Evolutionary conservation across 2,888 invertebrate genomes (phyloP), one percentile per base, ranked within the genome.

Genomic region (Thyatira batis): DNA sequence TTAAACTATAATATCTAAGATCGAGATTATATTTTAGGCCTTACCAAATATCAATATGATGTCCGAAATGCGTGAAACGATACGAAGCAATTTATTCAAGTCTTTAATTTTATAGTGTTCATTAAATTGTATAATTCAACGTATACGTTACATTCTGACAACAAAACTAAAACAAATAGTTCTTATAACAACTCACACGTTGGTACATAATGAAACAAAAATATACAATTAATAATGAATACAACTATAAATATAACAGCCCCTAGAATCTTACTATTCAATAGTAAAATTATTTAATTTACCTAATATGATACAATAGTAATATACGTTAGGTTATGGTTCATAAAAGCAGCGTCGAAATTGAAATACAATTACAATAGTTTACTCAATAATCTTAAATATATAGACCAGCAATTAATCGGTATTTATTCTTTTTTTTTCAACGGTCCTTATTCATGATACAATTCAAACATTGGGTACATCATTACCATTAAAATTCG

Each of bases 231-330:
- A 79, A 73, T 79, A 80, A 74, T 75, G 81, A 76, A 52, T 45
- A 65, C 76, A 83, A 87, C 71, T 84, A 86, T 85, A 87, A 87
- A 89, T 86, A 89, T 87, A 90, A 91, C 91, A 91, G 91, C 91
- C 91, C 82, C 83, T 84, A 84, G 60, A 70, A 78, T 82, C 87
- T 89, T 81, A 91, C 91, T 91, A 92, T 90, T 89, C 82, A 71
- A 92, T 92, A 92, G 91, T 82, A 87, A 87, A 87, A 86, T 77
- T 71, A 65, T 17, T 73, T 78, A 66, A 81, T 75, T 80, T 80
- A 80, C 66, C 77, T 85, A 78, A 80, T 82, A 82, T 82, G 71
- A 73, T 81, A 82, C 75, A 83, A 71, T 76, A 71, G 67, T 68
- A 62, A 75, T 77, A 80, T 78, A 83, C 83, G 82, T 80, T 72